Evolutionary conservation across 2,113 vertebrate genomes (phyloP).

Genomic region (Phalacrocorax brasilianus): DNA sequence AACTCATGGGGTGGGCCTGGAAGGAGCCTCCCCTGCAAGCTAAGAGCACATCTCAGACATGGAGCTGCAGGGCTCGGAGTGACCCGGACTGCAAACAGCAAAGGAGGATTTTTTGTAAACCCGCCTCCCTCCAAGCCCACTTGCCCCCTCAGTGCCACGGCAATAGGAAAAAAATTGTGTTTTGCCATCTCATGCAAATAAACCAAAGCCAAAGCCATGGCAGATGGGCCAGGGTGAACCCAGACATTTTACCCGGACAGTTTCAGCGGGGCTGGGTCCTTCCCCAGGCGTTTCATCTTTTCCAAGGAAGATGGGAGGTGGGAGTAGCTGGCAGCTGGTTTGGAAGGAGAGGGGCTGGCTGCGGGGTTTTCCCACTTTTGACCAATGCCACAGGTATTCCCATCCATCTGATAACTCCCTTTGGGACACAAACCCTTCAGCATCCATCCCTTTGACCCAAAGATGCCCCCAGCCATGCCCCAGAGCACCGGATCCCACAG

Average conservation of each 20-base stretch:
- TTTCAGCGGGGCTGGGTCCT: accelerated
- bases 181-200: background rate
- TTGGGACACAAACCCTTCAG: background rate
- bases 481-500: accelerated
- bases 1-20: background rate
- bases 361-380: background rate
- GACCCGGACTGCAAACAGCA: accelerated
- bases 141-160: background rate
- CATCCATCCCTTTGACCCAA: background rate
- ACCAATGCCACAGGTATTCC: background rate
- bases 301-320: accelerated
- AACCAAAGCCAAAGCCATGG: background rate
- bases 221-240: background rate
- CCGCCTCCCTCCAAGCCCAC: accelerated
- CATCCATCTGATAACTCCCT: accelerated
- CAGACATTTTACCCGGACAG: accelerated
- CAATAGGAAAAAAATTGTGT: accelerated
- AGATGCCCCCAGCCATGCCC: background rate
- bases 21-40: background rate
- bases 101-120: background rate
- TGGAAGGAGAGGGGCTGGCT: background rate
- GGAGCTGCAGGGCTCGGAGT: accelerated
- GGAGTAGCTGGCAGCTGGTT: accelerated
- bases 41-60: accelerated
- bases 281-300: background rate